Evolutionary conservation across 2,113 vertebrate genomes (phyloP).

Genomic region (Notothenia rossii): DNA sequence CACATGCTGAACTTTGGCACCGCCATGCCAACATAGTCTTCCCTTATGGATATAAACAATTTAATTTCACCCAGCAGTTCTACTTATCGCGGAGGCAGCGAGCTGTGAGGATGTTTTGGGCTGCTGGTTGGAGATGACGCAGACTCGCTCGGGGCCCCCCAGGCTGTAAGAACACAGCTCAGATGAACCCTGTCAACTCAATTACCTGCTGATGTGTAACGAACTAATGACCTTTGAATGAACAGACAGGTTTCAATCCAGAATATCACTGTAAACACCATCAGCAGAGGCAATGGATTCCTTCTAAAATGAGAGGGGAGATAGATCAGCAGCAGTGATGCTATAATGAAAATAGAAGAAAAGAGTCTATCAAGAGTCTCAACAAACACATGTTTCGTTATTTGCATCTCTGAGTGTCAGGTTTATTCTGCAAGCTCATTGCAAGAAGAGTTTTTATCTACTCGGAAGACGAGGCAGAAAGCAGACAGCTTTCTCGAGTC

Average conservation of each 20-base stretch:
- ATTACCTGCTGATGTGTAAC: constrained; percentile 79
- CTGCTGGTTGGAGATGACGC: constrained; percentile 58
- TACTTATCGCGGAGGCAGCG: constrained; percentile 57
- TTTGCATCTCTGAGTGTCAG: constrained; percentile 19
- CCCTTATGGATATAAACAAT: constrained; percentile 63
- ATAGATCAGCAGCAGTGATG: constrained; percentile 10
- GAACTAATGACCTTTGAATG: constrained; percentile 79
- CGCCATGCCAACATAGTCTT: constrained; percentile 3
- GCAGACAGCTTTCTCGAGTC: constrained; percentile 70
- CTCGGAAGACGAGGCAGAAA: constrained; percentile 48
- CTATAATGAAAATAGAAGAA: constrained; percentile 25
- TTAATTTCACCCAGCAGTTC: constrained; percentile 59
- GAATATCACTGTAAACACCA: constrained; percentile 36
- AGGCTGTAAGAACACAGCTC: constrained; percentile 67
- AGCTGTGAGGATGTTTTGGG: constrained; percentile 63
- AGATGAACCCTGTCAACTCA: constrained; percentile 79
- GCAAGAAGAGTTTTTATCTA: constrained; percentile 74
- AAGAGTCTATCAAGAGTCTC: constrained; percentile 5
- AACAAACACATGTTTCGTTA: constrained; percentile 32
- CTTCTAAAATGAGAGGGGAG: constrained; percentile 1
- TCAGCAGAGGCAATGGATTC: constrained; percentile 47
- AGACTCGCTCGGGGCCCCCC: constrained; percentile 48
- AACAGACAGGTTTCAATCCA: constrained; percentile 62
- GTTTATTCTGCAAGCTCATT: constrained; percentile 43
- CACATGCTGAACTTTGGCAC: constrained; percentile 38